Evolutionary conservation across 1,140 invertebrate genomes (phyloP).

Genomic region (Drosophila seguyi): DNA sequence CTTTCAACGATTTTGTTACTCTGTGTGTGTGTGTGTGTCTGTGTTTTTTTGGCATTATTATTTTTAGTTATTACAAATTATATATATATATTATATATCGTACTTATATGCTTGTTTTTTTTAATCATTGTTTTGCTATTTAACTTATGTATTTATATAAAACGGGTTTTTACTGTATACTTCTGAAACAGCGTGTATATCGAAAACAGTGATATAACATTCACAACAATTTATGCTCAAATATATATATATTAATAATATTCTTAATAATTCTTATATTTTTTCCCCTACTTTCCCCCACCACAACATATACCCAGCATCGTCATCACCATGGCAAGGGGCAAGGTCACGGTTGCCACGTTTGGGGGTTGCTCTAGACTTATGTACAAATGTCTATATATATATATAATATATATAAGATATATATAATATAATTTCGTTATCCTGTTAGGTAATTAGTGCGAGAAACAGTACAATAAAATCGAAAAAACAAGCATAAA

Average conservation of each 20-base stretch:
- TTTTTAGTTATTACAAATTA: constrained; percentile 47
- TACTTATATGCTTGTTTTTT: constrained; percentile 24
- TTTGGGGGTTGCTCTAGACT: constrained; percentile 11
- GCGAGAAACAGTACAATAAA: constrained; percentile 80
- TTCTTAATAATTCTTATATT: constrained; percentile 3
- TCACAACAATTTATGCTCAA: constrained; percentile 72
- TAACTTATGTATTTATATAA: constrained; percentile 43
- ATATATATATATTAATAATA: constrained; percentile 47
- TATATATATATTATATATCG: constrained; percentile 20
- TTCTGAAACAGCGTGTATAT: constrained; percentile 62
- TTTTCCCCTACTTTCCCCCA: not conserved
- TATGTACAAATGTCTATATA: constrained; percentile 29
- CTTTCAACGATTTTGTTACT: constrained; percentile 1
- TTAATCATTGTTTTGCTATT: constrained; percentile 21
- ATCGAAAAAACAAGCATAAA: constrained; percentile 72
- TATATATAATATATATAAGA: constrained; percentile 62
- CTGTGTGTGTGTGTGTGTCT: constrained; percentile 1
- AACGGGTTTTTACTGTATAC: constrained; percentile 37
- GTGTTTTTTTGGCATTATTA: constrained; percentile 35
- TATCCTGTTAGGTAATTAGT: constrained; percentile 71
- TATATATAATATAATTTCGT: constrained; percentile 52
- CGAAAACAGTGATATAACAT: constrained; percentile 81
- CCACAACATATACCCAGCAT: not conserved
- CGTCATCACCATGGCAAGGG: not conserved
- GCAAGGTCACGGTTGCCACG: constrained; percentile 1